Conservation (phyloP, 37 sponge, comb jelly and placozoan species). For the Eunapius fragilis region DNA sequence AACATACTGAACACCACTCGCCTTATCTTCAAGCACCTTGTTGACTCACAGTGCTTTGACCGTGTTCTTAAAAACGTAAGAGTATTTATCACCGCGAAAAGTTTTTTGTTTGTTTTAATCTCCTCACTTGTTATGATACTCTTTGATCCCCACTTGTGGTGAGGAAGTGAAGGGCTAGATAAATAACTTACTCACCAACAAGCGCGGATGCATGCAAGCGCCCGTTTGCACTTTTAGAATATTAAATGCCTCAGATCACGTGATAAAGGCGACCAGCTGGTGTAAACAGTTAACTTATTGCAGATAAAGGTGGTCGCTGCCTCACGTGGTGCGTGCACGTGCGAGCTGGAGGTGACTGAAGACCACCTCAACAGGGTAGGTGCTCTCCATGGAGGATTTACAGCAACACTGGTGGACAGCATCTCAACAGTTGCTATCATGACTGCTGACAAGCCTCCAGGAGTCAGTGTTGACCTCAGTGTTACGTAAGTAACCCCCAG, state of each 20-base stretch:
- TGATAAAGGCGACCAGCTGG: no score
- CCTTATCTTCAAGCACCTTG: slow-evolving; percentile 14
- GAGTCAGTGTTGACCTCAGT: slow-evolving; percentile 78
- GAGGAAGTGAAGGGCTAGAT: no score
- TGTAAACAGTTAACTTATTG: no score
- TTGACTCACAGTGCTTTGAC: slow-evolving; percentile 12
- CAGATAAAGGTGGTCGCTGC: slow-evolving; percentile 52
- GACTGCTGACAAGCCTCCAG: slow-evolving; percentile 64
- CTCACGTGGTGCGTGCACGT: slow-evolving; percentile 49
- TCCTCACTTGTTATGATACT: neutral
- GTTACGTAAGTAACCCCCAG: slow-evolving; percentile 53
- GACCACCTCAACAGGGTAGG: slow-evolving; percentile 76
- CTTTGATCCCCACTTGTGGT: neutral
- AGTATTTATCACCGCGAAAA: no score
- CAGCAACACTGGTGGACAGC: slow-evolving; percentile 87
- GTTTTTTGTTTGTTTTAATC: neutral
- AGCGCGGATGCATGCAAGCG: no score
- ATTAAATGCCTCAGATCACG: no score
- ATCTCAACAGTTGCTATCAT: slow-evolving; percentile 84
- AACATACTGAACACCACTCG: neutral
- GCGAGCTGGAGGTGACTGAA: slow-evolving; percentile 81
- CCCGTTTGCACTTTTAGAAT: no score
- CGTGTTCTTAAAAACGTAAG: slow-evolving; percentile 22
- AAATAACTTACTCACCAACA: no score
- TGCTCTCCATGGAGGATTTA: slow-evolving; percentile 89